These are phyloP conservation scores for Eupeodes luniger DNA, from an alignment of 2,888 invertebrate species.

Conservation along the genomic window DNA sequence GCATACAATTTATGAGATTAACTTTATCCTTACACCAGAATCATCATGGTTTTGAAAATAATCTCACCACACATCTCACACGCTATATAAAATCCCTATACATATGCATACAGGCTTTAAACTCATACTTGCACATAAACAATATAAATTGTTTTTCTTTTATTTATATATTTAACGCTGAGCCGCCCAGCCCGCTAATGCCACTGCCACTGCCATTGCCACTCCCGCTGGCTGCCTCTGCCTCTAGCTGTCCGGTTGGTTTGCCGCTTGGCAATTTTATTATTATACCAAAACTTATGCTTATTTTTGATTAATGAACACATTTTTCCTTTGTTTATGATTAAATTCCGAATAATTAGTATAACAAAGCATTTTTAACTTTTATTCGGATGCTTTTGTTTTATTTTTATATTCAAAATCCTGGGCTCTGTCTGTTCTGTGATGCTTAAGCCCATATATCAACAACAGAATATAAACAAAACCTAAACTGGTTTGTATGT, in stretches of 20 bases:
- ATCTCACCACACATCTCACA: not conserved
- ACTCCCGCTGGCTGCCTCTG: not conserved
- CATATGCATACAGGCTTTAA: not conserved
- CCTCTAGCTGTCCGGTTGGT: not conserved
- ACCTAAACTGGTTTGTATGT: not conserved
- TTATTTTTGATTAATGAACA: slow-evolving; percentile 40
- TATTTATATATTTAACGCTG: not conserved
- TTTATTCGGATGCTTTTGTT: not conserved
- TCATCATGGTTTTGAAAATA: not conserved
- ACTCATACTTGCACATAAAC: not conserved
- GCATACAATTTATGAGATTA: not conserved
- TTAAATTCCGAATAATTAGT: slow-evolving; percentile 38
- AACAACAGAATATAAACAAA: slow-evolving; percentile 26
- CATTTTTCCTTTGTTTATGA: slow-evolving; percentile 16
- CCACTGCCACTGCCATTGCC: too few species aligned
- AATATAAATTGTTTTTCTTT: not conserved
- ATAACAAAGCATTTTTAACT: slow-evolving; percentile 38
- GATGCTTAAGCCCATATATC: slow-evolving; percentile 23
- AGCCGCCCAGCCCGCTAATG: too few species aligned
- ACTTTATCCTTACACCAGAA: not conserved
- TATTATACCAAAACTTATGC: slow-evolving; percentile 13
- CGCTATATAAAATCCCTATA: not conserved
- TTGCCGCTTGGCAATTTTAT: not conserved
- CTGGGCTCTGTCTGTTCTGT: not conserved
- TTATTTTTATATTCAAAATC: slow-evolving; percentile 4